Evolutionary conservation across 2,888 invertebrate genomes (phyloP), one percentile per base, ranked within the genome.

Genomic region (Eremobia ochroleuca): DNA sequence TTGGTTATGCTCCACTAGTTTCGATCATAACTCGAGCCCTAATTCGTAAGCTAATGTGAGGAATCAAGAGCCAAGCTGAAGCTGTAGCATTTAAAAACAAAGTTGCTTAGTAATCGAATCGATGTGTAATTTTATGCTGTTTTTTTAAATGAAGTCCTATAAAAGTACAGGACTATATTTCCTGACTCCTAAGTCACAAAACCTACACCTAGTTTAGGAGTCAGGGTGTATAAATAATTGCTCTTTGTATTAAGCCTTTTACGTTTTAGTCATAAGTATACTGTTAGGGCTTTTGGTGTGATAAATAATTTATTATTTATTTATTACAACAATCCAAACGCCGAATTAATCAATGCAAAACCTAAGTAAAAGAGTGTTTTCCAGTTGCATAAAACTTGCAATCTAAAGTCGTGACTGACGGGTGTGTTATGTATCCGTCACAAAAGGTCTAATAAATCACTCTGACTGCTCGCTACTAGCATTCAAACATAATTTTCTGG

Each of bases 1-100:
- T 73, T 31, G 31, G 37, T 13, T 40, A 72, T 64, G 72, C 73
- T 80, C 55, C 62, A 80, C 15, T 72, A 64, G n/a, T 21, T 46
- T 1, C 2, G 21, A 55, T 64, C 80, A 21, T 8, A 43, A 64
- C 37, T n/a, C 37, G 61, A 43, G 13, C 43, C 34, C 9, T 62
- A 37, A 62, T 80, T 79, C 72, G 28, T 79, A 37, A 62, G 62
- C 52, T 52, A 11, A 80, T 18, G 34, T 55, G 2, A 37, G 3
- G n/a, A n/a, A 46, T 77, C 59, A 61, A 34, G 4, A 66, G 15
- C n/a, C 40, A 68, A 28, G 8, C n/a, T 58, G 11, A 28, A 40
- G 18, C n/a, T 34, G 25, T 34, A 46, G 13, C 4, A 1, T 15
- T 43, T n/a, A n/a, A 58, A 15, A 34, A 21, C 21, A 21, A 52